Evolutionary conservation across 2,113 vertebrate species (phyloP), one percentile per base, ranked within the genome.

Genomic region (Panthera leo): DNA sequence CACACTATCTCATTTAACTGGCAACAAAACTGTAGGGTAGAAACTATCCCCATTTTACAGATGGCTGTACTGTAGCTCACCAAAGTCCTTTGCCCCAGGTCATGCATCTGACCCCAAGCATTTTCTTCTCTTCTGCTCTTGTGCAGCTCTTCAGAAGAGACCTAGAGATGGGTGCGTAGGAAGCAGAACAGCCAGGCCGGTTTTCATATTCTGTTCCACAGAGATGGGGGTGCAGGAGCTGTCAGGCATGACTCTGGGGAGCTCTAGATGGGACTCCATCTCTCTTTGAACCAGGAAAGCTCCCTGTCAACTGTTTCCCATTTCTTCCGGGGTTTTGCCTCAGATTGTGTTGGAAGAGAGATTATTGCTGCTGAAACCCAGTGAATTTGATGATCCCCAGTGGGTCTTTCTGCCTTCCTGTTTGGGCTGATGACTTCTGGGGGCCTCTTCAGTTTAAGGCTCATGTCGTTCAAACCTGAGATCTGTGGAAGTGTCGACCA

Each of bases 311-410:
- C 39, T 68, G 31, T 92, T 31, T n/a, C 39, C 25, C 10, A 29
- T 89, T 86, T 63, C n/a, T 51, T 5, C 5, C 48, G 11, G 58
- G 5, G 2, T 78, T 92, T 91, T 70, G 48, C n/a, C 36, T 55
- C 9, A 19, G 34, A 10, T 34, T 78, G 19, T 39, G 27, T 39
- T 80, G n/a, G 5, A 75, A 89, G 79, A 85, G 12, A 91, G 23
- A 67, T 48, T 82, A 80, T 86, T 39, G 7, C 48, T 85, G 8
- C 42, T 29, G 31, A 87, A 89, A 48, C 6, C 10, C n/a, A 45
- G 2, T 84, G 36, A 67, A 39, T 16, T 23, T 13, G 2, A 34
- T 36, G 7, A n/a, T 42, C 39, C 14, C 23, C 10, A 16, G 0
- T 58, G 61, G 45, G 14, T 67, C 63, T 53, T 71, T 51, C 16